Evolutionary conservation across 1,140 invertebrate species (phyloP).

Genomic region (Sinella curviseta): DNA sequence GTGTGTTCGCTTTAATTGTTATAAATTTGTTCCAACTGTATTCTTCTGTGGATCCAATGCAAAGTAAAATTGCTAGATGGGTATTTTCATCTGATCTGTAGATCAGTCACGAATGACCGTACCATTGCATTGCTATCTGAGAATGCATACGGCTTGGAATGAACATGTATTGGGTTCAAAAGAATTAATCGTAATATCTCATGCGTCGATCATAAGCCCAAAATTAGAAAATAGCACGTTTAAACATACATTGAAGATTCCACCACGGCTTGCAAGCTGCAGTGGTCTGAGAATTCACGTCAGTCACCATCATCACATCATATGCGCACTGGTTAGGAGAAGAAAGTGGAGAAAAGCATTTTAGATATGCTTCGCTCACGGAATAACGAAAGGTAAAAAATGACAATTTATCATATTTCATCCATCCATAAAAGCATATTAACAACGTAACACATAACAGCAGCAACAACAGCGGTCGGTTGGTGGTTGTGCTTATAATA

Average conservation of each 20-base stretch:
- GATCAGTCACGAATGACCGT: neutral
- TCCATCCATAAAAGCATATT: neutral
- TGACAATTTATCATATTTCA: slow-evolving; percentile 24
- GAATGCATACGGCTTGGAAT: neutral
- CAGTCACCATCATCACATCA: no score
- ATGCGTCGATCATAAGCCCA: slow-evolving; percentile 3
- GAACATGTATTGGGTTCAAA: no score
- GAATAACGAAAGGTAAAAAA: neutral
- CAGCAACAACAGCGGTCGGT: slow-evolving; percentile 4
- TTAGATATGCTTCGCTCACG: slow-evolving; percentile 37
- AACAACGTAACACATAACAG: no score
- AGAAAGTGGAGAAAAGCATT: slow-evolving; percentile 27
- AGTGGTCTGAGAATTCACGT: neutral
- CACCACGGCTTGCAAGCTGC: no score
- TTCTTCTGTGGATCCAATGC: no score
- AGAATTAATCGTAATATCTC: slow-evolving; percentile 20
- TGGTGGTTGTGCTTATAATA: slow-evolving; percentile 17
- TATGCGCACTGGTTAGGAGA: no score
- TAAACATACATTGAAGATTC: neutral
- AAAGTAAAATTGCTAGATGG: no score
- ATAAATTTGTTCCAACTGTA: slow-evolving; percentile 1
- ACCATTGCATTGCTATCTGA: neutral
- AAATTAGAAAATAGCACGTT: slow-evolving; percentile 13
- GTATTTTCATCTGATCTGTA: no score
- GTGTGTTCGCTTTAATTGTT: no score